Evolutionary conservation across 2,113 vertebrate species (phyloP), one percentile per base, ranked within the genome.

Genomic region (Pygathrix nemaeus): DNA sequence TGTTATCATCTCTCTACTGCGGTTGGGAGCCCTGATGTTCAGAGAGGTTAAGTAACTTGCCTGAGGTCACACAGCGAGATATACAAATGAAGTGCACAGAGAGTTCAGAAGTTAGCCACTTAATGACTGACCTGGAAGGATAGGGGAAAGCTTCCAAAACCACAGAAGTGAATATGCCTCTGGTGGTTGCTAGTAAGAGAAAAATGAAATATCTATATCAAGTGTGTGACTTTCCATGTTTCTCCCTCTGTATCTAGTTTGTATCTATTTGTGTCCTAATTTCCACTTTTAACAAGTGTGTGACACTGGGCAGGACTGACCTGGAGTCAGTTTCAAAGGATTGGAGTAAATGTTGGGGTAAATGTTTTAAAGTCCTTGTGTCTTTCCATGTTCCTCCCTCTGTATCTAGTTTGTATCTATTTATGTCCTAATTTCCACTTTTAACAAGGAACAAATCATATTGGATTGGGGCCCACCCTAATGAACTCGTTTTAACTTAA

Each of bases 11-110:
- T 76, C 20, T 82, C 16, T 72, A 12, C 6, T 72, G 25, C 55
- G 52, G 3, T 38, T 52, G 27, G 30, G 23, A 81, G 9, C 25
- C 8, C 5, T 18, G 52, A 81, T 72, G 18, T 11, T 92, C 90
- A 87, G 94, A 83, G 45, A 45, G 23, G 52, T 94, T 95, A 86
- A 92, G 55, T 25, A n/a, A 82, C 25, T 87, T 95, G 21, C 40
- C 48, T 0, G 17, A 35, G n/a, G 89, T 85, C 61, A 92, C 79
- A 78, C n/a, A 90, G 70, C 0, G 9, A 88, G 92, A 89, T 55
- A 90, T 27, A 90, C 12, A 86, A 92, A 95, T 17, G 27, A 81
- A 90, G 30, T 50, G 23, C n/a, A 5, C 25, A 12, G 40, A 80
- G 70, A 79, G 10, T 55, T 92, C 50, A 55, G 91, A 88, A 76